Conservation (phyloP, 2,113 vertebrate genomes). For the Chaenocephalus aceratus region DNA sequence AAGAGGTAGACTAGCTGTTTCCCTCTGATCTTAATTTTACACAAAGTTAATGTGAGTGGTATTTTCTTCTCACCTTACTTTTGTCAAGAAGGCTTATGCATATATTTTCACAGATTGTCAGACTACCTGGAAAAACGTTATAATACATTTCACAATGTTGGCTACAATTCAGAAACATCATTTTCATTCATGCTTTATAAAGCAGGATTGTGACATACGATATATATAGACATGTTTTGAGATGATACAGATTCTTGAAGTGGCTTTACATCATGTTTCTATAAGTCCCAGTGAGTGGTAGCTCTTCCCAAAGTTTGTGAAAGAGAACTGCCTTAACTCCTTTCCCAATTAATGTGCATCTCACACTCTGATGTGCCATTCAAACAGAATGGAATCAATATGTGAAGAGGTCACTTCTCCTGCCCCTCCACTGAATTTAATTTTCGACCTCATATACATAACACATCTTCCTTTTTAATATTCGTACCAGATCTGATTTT, state of each 20-base stretch:
- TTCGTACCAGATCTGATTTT: slow-evolving; percentile 34
- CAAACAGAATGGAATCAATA: slow-evolving; percentile 71
- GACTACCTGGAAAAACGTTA: background rate
- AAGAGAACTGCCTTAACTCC: slow-evolving; percentile 40
- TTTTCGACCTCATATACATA: slow-evolving; percentile 73
- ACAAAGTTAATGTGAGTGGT: background rate
- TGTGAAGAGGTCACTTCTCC: slow-evolving; percentile 64
- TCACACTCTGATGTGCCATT: slow-evolving; percentile 62
- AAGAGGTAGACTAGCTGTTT: background rate
- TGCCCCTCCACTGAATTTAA: slow-evolving; percentile 61
- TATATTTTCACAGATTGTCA: too few species aligned
- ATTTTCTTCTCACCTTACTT: background rate
- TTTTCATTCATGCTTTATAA: background rate
- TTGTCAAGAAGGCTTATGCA: too few species aligned
- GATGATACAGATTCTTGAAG: background rate
- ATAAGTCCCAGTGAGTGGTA: slow-evolving; percentile 2
- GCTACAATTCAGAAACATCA: background rate
- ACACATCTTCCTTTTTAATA: slow-evolving; percentile 43
- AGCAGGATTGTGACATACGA: background rate
- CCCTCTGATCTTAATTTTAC: background rate
- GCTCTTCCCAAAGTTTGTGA: slow-evolving; percentile 55
- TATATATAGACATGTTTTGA: background rate
- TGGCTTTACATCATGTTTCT: background rate
- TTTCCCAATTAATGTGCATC: slow-evolving; percentile 66
- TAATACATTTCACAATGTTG: background rate